phyloP scores from a whole-genome alignment of 2,797 vertebrate genomes.

The Macroramphosus scolopax region DNA sequence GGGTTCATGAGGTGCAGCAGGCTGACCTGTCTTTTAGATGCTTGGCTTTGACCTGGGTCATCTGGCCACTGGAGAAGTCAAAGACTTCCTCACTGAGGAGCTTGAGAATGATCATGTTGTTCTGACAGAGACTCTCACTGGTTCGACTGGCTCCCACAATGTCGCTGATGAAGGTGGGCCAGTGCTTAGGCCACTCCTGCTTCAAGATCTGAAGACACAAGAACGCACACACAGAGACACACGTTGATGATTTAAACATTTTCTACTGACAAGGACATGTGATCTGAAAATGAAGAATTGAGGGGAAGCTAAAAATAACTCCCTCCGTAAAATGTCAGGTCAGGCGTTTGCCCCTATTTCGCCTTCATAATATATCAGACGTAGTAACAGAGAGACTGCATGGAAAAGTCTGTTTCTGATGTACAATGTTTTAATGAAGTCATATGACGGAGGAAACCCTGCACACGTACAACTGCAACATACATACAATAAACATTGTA shows the following conservation, averaged over 20 bases:
- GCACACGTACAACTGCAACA: background rate
- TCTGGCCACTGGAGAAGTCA: conserved; percentile 98
- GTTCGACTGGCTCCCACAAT: conserved; percentile 97
- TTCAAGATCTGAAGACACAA: conserved; percentile 85
- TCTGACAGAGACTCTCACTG: conserved; percentile 98
- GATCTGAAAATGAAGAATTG: conserved; percentile 10
- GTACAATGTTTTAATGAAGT: too few relatives aligned
- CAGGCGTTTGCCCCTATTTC: conserved; percentile 4
- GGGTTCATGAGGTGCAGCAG: too few relatives aligned
- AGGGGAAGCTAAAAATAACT: conserved; percentile 32
- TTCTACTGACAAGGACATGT: background rate
- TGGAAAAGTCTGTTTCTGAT: too few relatives aligned
- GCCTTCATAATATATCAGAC: background rate
- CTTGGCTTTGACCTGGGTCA: conserved; percentile 99
- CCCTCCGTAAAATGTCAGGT: conserved; percentile 8
- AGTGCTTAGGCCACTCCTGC: conserved; percentile 99
- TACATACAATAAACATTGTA: conserved; percentile 10
- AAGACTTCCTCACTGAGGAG: conserved; percentile 98
- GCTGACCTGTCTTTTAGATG: conserved; percentile 96
- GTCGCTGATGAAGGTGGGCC: conserved; percentile 98
- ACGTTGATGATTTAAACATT: conserved; percentile 1
- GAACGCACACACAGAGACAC: conserved; percentile 1
- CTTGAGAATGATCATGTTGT: conserved; percentile 99
- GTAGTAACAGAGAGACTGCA: too few relatives aligned
- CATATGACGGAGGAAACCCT: background rate